Percentiles rank a stretch among this genome's conserved stretches.
Evolutionary conservation across 1,140 invertebrate species (phyloP).

Genomic region (Drosophila arawakana): DNA sequence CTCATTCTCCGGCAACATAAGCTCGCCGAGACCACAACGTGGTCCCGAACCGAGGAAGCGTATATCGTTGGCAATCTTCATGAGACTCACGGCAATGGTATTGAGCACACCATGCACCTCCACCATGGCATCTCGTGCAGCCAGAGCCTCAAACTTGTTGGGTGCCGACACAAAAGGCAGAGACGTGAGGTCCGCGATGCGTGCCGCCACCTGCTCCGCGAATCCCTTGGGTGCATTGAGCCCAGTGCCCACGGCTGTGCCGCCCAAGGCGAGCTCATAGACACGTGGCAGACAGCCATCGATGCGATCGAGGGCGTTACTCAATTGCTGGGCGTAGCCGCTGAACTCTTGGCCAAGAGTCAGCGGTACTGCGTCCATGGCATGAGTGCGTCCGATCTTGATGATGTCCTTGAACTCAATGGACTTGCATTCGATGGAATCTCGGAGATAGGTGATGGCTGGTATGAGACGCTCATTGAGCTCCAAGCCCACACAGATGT

Average conservation of each 20-base stretch:
- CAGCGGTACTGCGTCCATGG: slow-evolving; percentile 98
- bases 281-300: slow-evolving; percentile 92
- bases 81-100: slow-evolving; percentile 96
- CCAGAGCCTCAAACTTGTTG: slow-evolving; percentile 99
- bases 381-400: slow-evolving; percentile 95
- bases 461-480: slow-evolving; percentile 94
- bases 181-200: slow-evolving; percentile 91
- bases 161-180: slow-evolving; percentile 96
- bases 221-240: slow-evolving; percentile 94
- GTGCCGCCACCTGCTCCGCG: slow-evolving; percentile 94
- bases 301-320: slow-evolving; percentile 94
- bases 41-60: slow-evolving; percentile 97
- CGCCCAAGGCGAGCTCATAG: slow-evolving; percentile 96
- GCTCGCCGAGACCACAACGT: slow-evolving; percentile 97
- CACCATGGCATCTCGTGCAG: slow-evolving; percentile 96
- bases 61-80: slow-evolving; percentile 99
- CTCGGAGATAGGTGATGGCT: slow-evolving; percentile 89
- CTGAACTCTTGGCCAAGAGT: slow-evolving; percentile 99
- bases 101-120: slow-evolving; percentile 98
- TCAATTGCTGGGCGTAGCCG: slow-evolving; percentile 94
- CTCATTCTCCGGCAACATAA: slow-evolving; percentile 98
- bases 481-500: slow-evolving; percentile 97
- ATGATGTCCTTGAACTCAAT: slow-evolving; percentile 95
- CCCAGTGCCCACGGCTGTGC: slow-evolving; percentile 99
- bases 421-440: slow-evolving; percentile 91